Evolutionary conservation across 2,888 invertebrate species (phyloP).

Genomic region (Liopterus haemorrhoidalis): DNA sequence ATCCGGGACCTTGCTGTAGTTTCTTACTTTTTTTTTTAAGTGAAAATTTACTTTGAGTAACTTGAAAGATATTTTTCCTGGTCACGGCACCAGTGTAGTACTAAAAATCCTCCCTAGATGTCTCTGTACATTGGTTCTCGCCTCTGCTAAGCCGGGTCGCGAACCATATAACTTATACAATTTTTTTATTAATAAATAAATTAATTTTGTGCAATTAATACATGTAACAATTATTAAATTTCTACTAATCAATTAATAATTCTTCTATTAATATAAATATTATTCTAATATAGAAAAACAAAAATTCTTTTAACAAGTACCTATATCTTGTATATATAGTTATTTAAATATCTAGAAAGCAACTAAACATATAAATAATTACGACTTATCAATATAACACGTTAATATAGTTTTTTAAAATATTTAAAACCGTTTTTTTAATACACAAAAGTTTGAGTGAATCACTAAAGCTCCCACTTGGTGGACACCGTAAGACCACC

Average conservation of each 20-base stretch:
- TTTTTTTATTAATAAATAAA: background rate
- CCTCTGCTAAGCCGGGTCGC: too few species aligned
- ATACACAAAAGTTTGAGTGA: too few species aligned
- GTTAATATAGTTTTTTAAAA: constrained; percentile 2
- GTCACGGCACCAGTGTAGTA: too few species aligned
- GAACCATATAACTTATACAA: too few species aligned
- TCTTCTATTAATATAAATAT: constrained; percentile 11
- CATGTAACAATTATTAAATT: constrained; percentile 16
- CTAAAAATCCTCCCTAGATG: too few species aligned
- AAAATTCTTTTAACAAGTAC: constrained; percentile 43
- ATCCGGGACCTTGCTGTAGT: too few species aligned
- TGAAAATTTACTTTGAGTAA: background rate
- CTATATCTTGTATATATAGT: constrained; percentile 18
- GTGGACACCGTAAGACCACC: too few species aligned
- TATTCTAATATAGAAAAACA: constrained; percentile 14
- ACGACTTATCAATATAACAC: background rate
- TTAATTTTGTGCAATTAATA: constrained; percentile 12
- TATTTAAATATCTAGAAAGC: constrained; percentile 17
- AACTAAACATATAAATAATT: constrained; percentile 5
- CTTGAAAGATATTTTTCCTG: background rate
- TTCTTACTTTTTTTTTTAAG: background rate
- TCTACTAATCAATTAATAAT: constrained; percentile 10
- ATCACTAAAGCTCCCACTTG: too few species aligned
- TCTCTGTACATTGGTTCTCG: too few species aligned
- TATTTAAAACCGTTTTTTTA: too few species aligned